phyloP scores from a whole-genome alignment of 2,888 invertebrate species.

The Scotopteryx bipunctaria region DNA sequence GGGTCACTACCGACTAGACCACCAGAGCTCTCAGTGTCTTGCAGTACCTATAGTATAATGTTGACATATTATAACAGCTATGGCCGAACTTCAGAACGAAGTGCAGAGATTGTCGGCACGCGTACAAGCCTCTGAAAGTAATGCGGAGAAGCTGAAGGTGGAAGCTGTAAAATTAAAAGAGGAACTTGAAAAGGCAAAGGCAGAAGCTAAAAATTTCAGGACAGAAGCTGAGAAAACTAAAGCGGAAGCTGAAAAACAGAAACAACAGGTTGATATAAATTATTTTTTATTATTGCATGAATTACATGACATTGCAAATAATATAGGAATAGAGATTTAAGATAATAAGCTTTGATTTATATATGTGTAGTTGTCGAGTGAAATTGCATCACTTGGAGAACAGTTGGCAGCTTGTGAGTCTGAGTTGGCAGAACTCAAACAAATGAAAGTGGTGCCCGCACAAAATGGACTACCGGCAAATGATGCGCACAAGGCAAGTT shows the following conservation, averaged over 20 bases:
- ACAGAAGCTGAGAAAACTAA: conserved; percentile 80
- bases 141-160: conserved; percentile 50
- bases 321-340: too few relatives aligned
- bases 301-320: too few relatives aligned
- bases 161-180: conserved; percentile 64
- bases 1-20: too few relatives aligned
- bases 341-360: too few relatives aligned
- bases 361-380: conserved; percentile 52
- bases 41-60: too few relatives aligned
- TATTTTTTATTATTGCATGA: background rate
- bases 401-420: conserved; percentile 57
- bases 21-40: too few relatives aligned
- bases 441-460: conserved; percentile 62
- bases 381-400: conserved; percentile 57
- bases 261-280: conserved; percentile 57
- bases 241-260: conserved; percentile 79
- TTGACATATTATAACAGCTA: conserved; percentile 43
- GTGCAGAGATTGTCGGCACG: conserved; percentile 70
- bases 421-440: conserved; percentile 66
- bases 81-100: conserved; percentile 76
- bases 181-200: conserved; percentile 67
- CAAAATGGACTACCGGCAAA: conserved; percentile 68
- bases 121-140: conserved; percentile 60
- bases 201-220: conserved; percentile 51
- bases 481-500: conserved; percentile 63